Percentiles rank a stretch among this genome's conserved stretches.
phyloP scores from a whole-genome alignment of 2,888 invertebrate species.

The Eremobia ochroleuca region DNA sequence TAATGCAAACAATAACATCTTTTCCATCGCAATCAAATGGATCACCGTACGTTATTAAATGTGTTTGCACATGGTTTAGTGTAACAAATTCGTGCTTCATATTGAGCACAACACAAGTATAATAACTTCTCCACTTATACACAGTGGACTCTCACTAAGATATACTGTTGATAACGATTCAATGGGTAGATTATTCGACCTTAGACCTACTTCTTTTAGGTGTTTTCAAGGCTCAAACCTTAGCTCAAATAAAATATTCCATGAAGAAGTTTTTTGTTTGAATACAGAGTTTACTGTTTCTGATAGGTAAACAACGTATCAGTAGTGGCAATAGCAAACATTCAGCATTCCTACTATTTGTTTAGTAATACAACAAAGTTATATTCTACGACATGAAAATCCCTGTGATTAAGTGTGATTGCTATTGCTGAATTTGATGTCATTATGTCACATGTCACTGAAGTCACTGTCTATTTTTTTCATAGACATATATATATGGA shows the following conservation, averaged over 20 bases:
- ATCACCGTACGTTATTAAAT: slow-evolving; percentile 94
- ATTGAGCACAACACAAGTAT: slow-evolving; percentile 24
- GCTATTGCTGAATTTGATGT: too few relatives aligned
- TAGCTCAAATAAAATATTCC: background rate
- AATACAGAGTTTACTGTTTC: background rate
- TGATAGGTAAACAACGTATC: background rate
- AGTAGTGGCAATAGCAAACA: background rate
- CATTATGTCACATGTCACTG: too few relatives aligned
- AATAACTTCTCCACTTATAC: background rate
- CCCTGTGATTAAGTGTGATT: too few relatives aligned
- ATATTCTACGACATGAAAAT: background rate
- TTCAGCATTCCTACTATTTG: background rate
- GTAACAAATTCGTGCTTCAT: slow-evolving; percentile 74
- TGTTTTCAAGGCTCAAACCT: slow-evolving; percentile 13
- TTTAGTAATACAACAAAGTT: background rate
- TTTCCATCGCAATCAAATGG: slow-evolving; percentile 90
- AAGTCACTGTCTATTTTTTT: too few relatives aligned
- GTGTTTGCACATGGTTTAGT: slow-evolving; percentile 93
- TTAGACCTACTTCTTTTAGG: background rate
- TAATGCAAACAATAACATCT: slow-evolving; percentile 94
- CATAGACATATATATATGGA: too few relatives aligned
- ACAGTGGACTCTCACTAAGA: background rate
- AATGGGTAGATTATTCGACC: background rate
- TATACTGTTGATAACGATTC: slow-evolving; percentile 5
- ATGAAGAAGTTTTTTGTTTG: background rate